Percentiles rank a stretch among this genome's conserved stretches.
Evolutionary conservation across 2,797 vertebrate genomes (phyloP).

Genomic region (Rhincodon typus): DNA sequence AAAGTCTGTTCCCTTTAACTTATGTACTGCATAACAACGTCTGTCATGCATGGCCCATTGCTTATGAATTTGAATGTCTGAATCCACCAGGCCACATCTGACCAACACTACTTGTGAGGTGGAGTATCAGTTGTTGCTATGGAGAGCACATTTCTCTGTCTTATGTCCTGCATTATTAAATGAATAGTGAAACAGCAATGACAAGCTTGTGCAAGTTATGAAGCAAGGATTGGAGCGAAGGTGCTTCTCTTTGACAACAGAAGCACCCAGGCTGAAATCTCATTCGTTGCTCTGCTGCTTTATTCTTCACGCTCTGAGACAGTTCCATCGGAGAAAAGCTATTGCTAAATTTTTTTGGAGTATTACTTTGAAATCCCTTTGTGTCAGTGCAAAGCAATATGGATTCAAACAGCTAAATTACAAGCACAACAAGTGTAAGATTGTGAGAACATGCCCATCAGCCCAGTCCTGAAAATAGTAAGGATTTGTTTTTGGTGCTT

Average conservation of each 20-base stretch:
- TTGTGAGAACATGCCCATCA: not conserved
- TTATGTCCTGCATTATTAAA: not conserved
- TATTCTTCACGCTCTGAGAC: not conserved
- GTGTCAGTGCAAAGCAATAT: not conserved
- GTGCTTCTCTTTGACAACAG: not conserved
- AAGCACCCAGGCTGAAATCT: not conserved
- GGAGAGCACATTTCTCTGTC: not conserved
- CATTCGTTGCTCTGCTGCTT: not conserved
- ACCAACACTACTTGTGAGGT: not conserved
- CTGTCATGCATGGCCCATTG: not conserved
- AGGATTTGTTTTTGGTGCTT: not conserved
- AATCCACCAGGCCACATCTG: not conserved
- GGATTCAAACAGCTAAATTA: not conserved
- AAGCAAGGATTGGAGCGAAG: not conserved
- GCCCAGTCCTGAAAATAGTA: not conserved
- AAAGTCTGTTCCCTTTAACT: not conserved
- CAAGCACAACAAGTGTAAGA: not conserved
- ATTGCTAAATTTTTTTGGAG: not conserved
- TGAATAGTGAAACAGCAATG: too few species aligned
- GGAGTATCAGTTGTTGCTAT: not conserved
- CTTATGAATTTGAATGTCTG: not conserved
- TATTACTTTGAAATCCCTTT: not conserved
- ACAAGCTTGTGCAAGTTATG: not conserved
- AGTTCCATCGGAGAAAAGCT: not conserved
- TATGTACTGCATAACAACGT: not conserved